Evolutionary conservation across 2,888 invertebrate genomes (phyloP), one percentile per base, ranked within the genome.

Genomic region (Prenolepis imparis): DNA sequence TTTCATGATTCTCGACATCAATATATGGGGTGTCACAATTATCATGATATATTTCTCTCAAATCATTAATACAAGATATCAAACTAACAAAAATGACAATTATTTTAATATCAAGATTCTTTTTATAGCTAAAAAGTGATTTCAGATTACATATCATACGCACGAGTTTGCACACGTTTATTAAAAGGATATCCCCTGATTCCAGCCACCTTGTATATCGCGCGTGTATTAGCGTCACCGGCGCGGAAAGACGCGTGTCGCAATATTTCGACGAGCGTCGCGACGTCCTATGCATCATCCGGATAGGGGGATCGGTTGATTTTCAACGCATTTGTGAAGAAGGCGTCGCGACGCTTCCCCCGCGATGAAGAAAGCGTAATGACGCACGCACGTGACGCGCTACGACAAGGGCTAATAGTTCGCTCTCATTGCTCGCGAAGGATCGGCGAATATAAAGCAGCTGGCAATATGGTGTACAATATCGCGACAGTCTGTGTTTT

Each of bases 331-430:
- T 59, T 80, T 24, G 41, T 36, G 57, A 78, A 39, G 0, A 63
- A 73, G 67, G 75, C 74, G 66, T 59, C 86, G 66, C 84, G 48
- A 39, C 67, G 73, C 52, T 83, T 67, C 75, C 73, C 75, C 36
- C 78, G 73, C 63, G 68, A 80, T 15, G 48, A 48, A 48, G 32
- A 24, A 57, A n/a, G 12, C 88, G 88, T 90, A 90, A 91, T 90
- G 89, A 89, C 85, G 84, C 73, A 83, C 88, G 84, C 92, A 90
- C 91, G 90, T 89, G 92, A 88, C 89, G 89, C 88, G n/a, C 52
- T 44, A 74, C 84, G 83, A 77, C 36, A 24, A 68, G n/a, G 48
- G 61, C 36, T 52, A 39, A 44, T 57, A 61, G 44, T 52, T 59
- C 18, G 32, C 41, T 28, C 52, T 57, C 55, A 83, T 72, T 39